Percentiles rank a stretch among this genome's conserved stretches.
Evolutionary conservation across 2,113 vertebrate species (phyloP).

Genomic region (Microcebus ravelobensis): DNA sequence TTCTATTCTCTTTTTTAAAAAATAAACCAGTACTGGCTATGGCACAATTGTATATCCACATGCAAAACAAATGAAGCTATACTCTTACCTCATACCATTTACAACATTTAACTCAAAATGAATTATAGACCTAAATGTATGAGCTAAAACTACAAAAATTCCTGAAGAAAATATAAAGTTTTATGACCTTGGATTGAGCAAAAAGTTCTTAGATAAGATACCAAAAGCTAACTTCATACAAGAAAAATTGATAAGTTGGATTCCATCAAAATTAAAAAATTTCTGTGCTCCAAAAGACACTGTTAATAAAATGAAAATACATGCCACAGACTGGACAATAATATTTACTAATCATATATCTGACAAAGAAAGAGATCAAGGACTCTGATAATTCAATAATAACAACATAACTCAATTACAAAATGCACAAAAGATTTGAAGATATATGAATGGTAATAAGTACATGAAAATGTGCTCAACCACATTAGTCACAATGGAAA

Average conservation of each 20-base stretch:
- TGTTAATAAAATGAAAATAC: constrained; percentile 32
- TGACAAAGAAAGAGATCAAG: background rate
- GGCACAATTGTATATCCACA: background rate
- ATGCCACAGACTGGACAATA: background rate
- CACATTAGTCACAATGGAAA: background rate
- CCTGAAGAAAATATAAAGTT: constrained; percentile 3
- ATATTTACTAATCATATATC: background rate
- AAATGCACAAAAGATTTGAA: constrained; percentile 2
- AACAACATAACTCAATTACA: background rate
- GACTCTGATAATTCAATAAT: background rate
- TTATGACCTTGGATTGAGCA: background rate
- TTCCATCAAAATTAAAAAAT: background rate
- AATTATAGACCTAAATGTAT: background rate
- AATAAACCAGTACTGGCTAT: background rate
- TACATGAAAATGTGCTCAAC: background rate
- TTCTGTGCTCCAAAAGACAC: background rate
- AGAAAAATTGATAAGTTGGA: background rate
- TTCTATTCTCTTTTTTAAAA: background rate
- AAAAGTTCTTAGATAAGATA: background rate
- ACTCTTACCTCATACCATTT: background rate
- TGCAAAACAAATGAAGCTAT: background rate
- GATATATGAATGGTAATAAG: background rate
- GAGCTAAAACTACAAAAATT: constrained; percentile 1
- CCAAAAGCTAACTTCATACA: background rate
- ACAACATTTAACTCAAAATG: background rate